These are phyloP conservation scores for Trissolcus japonicus DNA, from an alignment of 2,888 invertebrate genomes.

Conservation along the genomic window DNA sequence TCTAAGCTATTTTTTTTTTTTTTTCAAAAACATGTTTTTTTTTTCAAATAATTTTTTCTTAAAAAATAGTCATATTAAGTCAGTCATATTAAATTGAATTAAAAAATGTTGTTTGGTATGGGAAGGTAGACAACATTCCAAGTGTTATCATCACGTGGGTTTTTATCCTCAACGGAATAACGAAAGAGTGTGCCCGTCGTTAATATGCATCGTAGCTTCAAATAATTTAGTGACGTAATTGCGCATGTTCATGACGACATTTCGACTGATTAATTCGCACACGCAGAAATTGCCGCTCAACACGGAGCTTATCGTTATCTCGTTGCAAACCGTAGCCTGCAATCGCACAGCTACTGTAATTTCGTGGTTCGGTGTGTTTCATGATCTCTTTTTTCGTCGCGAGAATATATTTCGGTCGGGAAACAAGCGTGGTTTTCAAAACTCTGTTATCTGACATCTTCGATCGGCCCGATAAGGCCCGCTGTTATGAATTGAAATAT, in stretches of 20 bases:
- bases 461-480: constrained; percentile 45
- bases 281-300: constrained; percentile 51
- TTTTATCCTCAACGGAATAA: constrained; percentile 30
- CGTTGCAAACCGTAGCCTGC: constrained; percentile 49
- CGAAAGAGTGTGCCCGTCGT: constrained; percentile 30
- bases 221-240: constrained; percentile 48
- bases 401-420: background rate
- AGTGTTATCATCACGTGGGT: constrained; percentile 16
- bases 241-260: constrained; percentile 49
- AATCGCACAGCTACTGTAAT: constrained; percentile 57
- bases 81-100: background rate
- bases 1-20: background rate
- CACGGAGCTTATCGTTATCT: constrained; percentile 58
- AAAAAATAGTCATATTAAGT: background rate
- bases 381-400: constrained; percentile 10
- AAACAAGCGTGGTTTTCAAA: constrained; percentile 19
- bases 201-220: constrained; percentile 46
- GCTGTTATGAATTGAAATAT: constrained; percentile 18
- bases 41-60: background rate
- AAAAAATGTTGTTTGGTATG: background rate
- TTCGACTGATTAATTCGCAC: constrained; percentile 48
- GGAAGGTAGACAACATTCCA: background rate
- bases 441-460: constrained; percentile 38
- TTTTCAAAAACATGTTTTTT: too few relatives aligned
- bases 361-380: constrained; percentile 35